A percentile compares a stretch with the other conserved stretches of the same genome.
Evolutionary conservation across 2,797 vertebrate genomes (phyloP).

Genomic region (Mycteria americana): DNA sequence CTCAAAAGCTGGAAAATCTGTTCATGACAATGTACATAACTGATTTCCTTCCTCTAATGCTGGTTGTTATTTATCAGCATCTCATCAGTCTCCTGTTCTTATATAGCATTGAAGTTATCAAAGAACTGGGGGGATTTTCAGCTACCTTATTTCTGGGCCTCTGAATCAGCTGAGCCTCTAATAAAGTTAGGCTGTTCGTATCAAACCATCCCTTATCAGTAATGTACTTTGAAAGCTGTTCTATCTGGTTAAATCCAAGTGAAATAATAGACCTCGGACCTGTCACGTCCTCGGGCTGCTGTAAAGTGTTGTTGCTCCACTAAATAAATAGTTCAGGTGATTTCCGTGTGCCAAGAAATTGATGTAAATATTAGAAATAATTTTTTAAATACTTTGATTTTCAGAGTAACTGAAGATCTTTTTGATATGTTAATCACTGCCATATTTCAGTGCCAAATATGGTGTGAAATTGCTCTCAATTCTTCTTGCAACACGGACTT

Average conservation of each 20-base stretch:
- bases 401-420: neutral
- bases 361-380: neutral
- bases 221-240: constrained; percentile 62
- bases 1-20: neutral
- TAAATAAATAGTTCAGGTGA: constrained; percentile 15
- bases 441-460: neutral
- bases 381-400: neutral
- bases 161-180: constrained; percentile 36
- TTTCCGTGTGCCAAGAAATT: neutral
- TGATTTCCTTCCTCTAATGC: neutral
- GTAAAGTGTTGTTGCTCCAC: neutral
- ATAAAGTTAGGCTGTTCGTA: constrained; percentile 42
- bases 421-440: neutral
- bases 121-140: constrained; percentile 2
- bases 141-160: constrained; percentile 33
- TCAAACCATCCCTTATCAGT: constrained; percentile 54
- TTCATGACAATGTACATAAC: neutral
- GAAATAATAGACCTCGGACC: constrained; percentile 52
- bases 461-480: neutral
- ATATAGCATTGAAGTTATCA: neutral
- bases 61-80: neutral
- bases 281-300: constrained; percentile 44
- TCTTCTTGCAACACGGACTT: neutral
- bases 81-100: neutral
- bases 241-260: constrained; percentile 52